Evolutionary conservation across 2,888 invertebrate genomes (phyloP).

Genomic region (Scaeva pyrastri): DNA sequence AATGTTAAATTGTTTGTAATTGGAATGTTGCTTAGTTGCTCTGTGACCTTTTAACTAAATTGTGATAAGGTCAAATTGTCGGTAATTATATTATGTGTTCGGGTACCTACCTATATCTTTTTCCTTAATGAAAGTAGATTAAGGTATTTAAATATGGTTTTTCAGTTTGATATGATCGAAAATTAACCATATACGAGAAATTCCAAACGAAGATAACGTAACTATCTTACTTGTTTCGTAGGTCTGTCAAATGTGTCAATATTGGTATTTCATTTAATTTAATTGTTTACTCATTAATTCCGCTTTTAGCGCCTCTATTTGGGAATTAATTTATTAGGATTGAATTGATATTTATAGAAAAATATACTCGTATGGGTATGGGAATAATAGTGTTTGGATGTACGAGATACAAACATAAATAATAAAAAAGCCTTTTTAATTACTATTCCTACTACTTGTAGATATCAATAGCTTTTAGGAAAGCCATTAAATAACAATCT

Average conservation of each 20-base stretch:
- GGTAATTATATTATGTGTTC: not conserved
- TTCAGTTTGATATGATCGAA: not conserved
- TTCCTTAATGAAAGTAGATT: constrained; percentile 1
- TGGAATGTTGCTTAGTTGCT: constrained; percentile 26
- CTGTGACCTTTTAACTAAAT: constrained; percentile 52
- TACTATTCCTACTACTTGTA: constrained; percentile 12
- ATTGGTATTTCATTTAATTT: not conserved
- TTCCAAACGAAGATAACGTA: too few relatives aligned
- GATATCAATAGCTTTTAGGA: constrained; percentile 36
- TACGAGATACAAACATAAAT: not conserved
- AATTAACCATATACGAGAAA: too few relatives aligned
- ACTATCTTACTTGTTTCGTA: not conserved
- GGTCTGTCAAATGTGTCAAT: not conserved
- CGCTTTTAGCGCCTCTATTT: not conserved
- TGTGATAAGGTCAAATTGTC: constrained; percentile 48
- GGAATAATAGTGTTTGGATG: not conserved
- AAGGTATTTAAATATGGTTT: not conserved
- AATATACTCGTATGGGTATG: not conserved
- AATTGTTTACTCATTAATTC: not conserved
- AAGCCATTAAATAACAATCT: constrained; percentile 31
- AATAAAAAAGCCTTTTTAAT: constrained; percentile 22
- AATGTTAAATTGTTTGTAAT: constrained; percentile 10
- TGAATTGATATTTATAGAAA: not conserved
- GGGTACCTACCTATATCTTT: not conserved
- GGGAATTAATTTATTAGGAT: not conserved